Evolutionary conservation across 2,113 vertebrate genomes (phyloP), one percentile per base, ranked within the genome.

Genomic region (Sarotherodon lohbergeri): DNA sequence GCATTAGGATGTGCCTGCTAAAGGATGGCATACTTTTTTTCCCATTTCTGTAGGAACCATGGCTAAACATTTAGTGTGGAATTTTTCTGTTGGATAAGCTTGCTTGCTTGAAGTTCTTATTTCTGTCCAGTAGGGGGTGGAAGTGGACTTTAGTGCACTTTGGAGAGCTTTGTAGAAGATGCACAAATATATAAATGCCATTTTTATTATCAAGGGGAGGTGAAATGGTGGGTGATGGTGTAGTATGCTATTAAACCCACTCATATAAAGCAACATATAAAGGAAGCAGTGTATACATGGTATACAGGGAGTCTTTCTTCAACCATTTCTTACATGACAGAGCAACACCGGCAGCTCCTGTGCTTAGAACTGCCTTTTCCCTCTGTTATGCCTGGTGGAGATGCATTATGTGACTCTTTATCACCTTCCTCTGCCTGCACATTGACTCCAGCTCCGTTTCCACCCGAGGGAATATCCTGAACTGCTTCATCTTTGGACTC

Each of bases 311-410:
- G 9, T 82, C 81, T 52, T 19, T 43, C 39, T 32, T 71, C 36
- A 32, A 2, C 46, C 57, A 43, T 12, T 43, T 76, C 68, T 91
- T 86, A 97, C 96, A 96, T 96, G 91, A 96, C 84, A 27, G 94
- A 93, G 85, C 96, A 97, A 73, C 96, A 96, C 61, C 89, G 90
- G 76, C 96, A 97, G 66, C 85, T 92, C 88, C 95, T 95, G 55
- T 14, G 82, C 76, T 96, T 95, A n/a, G 92, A 29, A 0, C 71
- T 14, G 5, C 9, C 66, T 59, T 54, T 86, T 80, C 34, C 91
- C 56, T 88, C 87, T 34, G 82, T 90, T 71, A 5, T 59, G 12
- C 2, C 48, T 34, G 85, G 61, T 13, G 82, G 24, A 17, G 71
- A 48, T 14, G 89, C 56, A 16, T 80, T 24, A 16, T 84, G 27